A percentile compares a stretch with the other conserved stretches of the same genome.
phyloP scores from a whole-genome alignment of 2,888 invertebrate species.

The Pimpla rufipes region DNA sequence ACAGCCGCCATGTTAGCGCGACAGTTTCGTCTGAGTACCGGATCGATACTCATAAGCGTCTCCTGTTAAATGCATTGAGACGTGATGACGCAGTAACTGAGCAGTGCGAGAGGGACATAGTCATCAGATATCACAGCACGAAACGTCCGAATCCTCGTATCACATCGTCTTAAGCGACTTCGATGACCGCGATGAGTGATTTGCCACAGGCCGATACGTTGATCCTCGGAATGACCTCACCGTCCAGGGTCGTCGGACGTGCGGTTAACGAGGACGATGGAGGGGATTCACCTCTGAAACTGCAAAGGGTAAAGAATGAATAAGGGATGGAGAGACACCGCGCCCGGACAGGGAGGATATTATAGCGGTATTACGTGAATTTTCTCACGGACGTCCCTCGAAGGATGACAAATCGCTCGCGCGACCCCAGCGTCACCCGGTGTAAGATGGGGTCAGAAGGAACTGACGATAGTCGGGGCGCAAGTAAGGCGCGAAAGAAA shows the following conservation, averaged over 20 bases:
- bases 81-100: too few species aligned
- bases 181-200: slow-evolving; percentile 58
- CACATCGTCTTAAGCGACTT: slow-evolving; percentile 20
- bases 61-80: slow-evolving; percentile 42
- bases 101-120: too few species aligned
- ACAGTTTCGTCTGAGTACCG: background rate
- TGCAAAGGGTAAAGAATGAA: slow-evolving; percentile 33
- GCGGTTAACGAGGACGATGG: slow-evolving; percentile 54
- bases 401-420: slow-evolving; percentile 68
- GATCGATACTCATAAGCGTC: slow-evolving; percentile 17
- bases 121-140: too few species aligned
- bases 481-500: slow-evolving; percentile 24
- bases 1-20: background rate
- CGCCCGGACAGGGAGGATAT: slow-evolving; percentile 50
- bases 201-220: slow-evolving; percentile 29
- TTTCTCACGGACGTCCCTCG: slow-evolving; percentile 60
- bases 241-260: background rate
- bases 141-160: background rate
- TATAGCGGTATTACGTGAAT: slow-evolving; percentile 66
- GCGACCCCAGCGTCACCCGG: slow-evolving; percentile 51
- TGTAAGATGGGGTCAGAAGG: slow-evolving; percentile 22
- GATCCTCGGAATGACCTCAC: background rate
- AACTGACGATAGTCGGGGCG: slow-evolving; percentile 29
- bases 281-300: slow-evolving; percentile 11
- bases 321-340: slow-evolving; percentile 43